phyloP scores from a whole-genome alignment of 2,797 vertebrate species.

The Myotis daubentonii region DNA sequence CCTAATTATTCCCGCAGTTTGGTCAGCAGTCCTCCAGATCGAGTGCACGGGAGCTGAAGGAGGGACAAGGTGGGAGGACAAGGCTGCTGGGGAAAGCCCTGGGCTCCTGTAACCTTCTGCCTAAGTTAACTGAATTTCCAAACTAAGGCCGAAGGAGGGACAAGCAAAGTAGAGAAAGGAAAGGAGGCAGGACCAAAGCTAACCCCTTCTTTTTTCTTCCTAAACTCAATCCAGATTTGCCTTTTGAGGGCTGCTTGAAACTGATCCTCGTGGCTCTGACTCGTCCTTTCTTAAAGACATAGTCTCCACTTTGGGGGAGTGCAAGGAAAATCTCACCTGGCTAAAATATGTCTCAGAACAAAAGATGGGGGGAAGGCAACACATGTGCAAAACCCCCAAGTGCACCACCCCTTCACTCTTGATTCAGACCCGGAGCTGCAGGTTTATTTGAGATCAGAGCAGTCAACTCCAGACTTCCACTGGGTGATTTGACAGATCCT shows the following conservation, averaged over 20 bases:
- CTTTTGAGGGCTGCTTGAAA: constrained; percentile 73
- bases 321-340: background rate
- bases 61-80: background rate
- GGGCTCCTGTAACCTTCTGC: constrained; percentile 49
- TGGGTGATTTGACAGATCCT: background rate
- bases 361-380: background rate
- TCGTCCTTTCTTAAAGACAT: constrained; percentile 79
- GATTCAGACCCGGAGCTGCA: background rate
- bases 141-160: constrained; percentile 61
- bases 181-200: constrained; percentile 78
- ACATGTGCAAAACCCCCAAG: background rate
- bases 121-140: constrained; percentile 63
- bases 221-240: constrained; percentile 81
- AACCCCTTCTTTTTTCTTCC: constrained; percentile 73
- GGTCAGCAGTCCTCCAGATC: constrained; percentile 54
- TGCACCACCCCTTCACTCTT: background rate
- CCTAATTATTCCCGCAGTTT: constrained; percentile 71
- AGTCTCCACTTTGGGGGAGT: constrained; percentile 53
- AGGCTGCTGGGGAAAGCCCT: constrained; percentile 41
- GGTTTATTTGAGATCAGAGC: background rate
- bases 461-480: background rate
- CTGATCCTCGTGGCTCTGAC: constrained; percentile 58
- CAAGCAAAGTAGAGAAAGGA: constrained; percentile 55
- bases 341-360: constrained; percentile 9
- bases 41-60: constrained; percentile 17